These are phyloP conservation scores for Cariama cristata DNA, from an alignment of 2,113 vertebrate species.

Conservation along the genomic window DNA sequence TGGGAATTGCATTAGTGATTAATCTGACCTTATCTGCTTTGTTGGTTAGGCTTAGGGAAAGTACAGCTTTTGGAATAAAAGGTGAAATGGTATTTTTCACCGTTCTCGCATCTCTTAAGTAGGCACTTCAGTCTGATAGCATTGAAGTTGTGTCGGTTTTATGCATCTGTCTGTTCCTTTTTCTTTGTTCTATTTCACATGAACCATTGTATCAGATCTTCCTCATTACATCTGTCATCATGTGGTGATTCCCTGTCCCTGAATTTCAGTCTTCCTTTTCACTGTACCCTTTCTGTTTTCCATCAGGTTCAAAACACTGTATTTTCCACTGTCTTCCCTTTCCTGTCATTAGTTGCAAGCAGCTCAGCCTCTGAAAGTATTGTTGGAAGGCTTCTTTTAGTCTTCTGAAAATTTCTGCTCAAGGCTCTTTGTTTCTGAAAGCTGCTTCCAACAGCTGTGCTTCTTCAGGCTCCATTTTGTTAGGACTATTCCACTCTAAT, in stretches of 20 bases:
- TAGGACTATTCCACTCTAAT: neutral
- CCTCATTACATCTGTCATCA: neutral
- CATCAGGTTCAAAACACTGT: neutral
- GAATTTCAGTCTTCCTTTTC: neutral
- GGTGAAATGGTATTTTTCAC: neutral
- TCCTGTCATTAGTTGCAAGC: neutral
- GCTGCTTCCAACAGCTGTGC: neutral
- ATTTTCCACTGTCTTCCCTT: neutral
- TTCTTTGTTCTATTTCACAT: neutral
- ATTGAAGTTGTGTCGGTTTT: neutral
- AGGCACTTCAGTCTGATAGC: neutral
- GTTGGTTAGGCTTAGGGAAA: neutral
- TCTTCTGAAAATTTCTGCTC: neutral
- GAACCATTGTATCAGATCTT: neutral
- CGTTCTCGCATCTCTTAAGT: neutral
- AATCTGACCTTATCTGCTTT: neutral
- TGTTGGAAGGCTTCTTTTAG: neutral
- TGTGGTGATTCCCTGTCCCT: neutral
- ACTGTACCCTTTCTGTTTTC: neutral
- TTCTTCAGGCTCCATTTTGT: neutral
- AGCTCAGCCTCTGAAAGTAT: neutral
- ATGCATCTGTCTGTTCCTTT: neutral
- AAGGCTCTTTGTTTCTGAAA: neutral
- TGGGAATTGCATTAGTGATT: neutral
- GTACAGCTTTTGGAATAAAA: neutral